Conservation (phyloP, 2,888 invertebrate genomes). For the Acanthoscelides obtectus region DNA sequence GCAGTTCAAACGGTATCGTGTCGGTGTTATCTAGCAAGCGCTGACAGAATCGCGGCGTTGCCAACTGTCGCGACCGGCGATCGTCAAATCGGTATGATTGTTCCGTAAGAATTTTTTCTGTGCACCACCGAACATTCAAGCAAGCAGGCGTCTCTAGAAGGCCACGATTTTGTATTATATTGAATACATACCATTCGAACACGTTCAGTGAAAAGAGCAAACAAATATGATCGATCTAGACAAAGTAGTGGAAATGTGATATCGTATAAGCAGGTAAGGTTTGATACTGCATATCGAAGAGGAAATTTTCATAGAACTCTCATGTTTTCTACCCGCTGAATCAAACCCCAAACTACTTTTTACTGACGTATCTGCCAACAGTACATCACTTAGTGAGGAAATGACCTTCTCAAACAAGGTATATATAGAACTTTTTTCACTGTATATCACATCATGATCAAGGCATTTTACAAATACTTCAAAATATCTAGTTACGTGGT, state of each 20-base stretch:
- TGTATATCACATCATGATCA: no score
- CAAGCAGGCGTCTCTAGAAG: neutral
- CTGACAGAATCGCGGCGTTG: neutral
- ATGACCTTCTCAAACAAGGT: no score
- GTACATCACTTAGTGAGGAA: no score
- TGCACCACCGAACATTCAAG: neutral
- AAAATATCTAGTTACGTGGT: no score
- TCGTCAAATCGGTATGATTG: neutral
- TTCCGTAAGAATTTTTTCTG: neutral
- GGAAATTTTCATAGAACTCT: no score
- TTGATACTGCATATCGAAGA: no score
- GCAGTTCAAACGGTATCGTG: neutral
- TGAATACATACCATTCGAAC: neutral
- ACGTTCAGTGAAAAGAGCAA: neutral
- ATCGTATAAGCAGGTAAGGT: neutral
- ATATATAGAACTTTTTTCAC: no score
- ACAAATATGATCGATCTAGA: neutral
- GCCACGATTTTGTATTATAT: neutral
- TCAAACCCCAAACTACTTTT: no score
- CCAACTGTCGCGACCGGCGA: neutral
- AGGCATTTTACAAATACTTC: no score
- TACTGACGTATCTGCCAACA: no score
- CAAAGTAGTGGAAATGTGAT: neutral
- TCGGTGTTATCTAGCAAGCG: neutral
- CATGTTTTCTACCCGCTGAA: no score